Evolutionary conservation across 2,888 invertebrate species (phyloP), one percentile per base, ranked within the genome.

Genomic region (Lymantria monacha): DNA sequence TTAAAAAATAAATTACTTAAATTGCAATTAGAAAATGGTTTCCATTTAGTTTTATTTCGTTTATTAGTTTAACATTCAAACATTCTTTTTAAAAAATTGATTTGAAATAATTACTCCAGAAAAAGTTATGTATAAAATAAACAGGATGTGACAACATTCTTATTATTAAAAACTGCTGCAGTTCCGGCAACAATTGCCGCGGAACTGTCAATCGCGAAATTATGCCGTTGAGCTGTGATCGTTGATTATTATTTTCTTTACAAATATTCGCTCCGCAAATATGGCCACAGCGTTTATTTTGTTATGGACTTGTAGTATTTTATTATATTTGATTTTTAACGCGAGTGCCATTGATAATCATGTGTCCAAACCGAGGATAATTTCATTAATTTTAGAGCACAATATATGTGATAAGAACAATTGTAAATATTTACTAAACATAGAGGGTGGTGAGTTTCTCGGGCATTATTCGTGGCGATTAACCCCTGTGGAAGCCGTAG

Each of bases 271-370:
- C 59, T 57, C 52, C 55, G 49, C 59, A 60, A 83, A 83, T 82
- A 91, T 90, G 90, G 81, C 83, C 73, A 65, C 70, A 74, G 70
- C 76, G 67, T 62, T 61, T 45, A 81, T 71, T 72, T 69, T 83
- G 66, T 70, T 87, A 69, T 91, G 91, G 91, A 91, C 91, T 91
- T 90, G 90, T 88, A 82, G 88, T 69, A 80, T 87, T 85, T 66
- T 85, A 51, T 57, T 85, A 49, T 81, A 64, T 66, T 67, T 87
- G 59, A 64, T 83, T 67, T 70, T 82, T 57, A 66, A 78, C 63
- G 81, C 83, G 73, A 61, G 69, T 57, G 76, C 74, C 46, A 57
- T 69, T 38, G 69, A 66, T 49, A 67, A 74, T 58, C 66, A 64
- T 48, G 46, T 52, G 49, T 60, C 66, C 22, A 74, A 77, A 72